Base-by-base conservation (phyloP, 2,888 invertebrate species). In the Euplexia lucipara region DNA sequence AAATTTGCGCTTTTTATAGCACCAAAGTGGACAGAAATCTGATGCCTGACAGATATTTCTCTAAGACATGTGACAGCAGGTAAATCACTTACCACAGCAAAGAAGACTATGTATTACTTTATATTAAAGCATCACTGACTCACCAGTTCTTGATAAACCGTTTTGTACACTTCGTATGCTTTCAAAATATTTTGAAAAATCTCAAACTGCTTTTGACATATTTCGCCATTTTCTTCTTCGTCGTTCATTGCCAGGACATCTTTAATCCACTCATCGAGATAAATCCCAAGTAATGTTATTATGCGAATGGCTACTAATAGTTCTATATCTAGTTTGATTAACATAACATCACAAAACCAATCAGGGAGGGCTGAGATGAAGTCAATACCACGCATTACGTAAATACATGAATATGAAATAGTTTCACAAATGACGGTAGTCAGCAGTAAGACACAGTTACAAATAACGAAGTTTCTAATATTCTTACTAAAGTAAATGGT, bases 401-500 rank as follows among this genome's bases (percentile, higher is more conserved):
- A 58, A 20, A 58, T 34, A 35, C n/a, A 10, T 1, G n/a, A 2
- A 6, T 37, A 0, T 16, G 73, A 5, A 0, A 5, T 12, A 4
- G 58, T 7, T 44, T 65, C 42, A 3, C 41, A 1, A 7, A 18
- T 37, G 0, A 72, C 10, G n/a, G 14, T n/a, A 8, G 14, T 16
- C 1, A 60, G 12, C 22, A 67, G 16, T 0, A 48, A 52, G 2
- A 70, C 35, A 72, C 79, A 75, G 35, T 64, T 78, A 67, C 69
- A 65, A 18, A 54, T 18, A 1, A 63, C 47, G 8, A 64, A 78
- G 41, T 16, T 51, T 0, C 16, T 9, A 14, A 58, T 49, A 14
- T 20, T 44, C 9, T 52, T 45, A 9, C 26, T 65, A 2, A 57
- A 70, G 14, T 52, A 18, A 7, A 75, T 49, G 9, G 3, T 58